These are phyloP conservation scores for Tiliqua scincoides DNA, from an alignment of 2,113 vertebrate species.

Conservation along the genomic window DNA sequence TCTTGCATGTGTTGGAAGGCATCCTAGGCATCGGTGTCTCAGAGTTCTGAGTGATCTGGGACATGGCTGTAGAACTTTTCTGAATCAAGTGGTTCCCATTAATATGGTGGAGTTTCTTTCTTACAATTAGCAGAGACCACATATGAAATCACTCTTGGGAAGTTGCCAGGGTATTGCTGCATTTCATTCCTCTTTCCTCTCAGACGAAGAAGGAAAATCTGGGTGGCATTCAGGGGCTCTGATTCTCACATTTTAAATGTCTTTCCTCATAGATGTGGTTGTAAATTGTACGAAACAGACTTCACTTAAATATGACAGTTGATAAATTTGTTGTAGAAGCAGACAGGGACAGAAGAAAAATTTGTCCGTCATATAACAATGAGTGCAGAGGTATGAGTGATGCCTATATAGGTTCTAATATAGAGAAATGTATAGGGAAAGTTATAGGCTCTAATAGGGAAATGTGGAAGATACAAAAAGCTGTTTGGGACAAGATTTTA, in stretches of 20 bases:
- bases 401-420: no score
- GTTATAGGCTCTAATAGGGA: background rate
- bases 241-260: background rate
- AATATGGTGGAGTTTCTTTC: conserved; percentile 45
- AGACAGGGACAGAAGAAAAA: conserved; percentile 31
- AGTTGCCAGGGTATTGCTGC: conserved; percentile 48
- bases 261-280: background rate
- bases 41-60: background rate
- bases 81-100: conserved; percentile 20
- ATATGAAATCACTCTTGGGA: conserved; percentile 57
- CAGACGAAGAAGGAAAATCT: conserved; percentile 32
- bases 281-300: conserved; percentile 21
- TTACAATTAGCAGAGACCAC: conserved; percentile 36
- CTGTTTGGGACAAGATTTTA: background rate
- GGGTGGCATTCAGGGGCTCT: background rate
- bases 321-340: conserved; percentile 18
- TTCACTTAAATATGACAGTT: conserved; percentile 23
- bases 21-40: background rate
- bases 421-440: no score
- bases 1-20: background rate
- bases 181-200: conserved; percentile 23
- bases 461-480: background rate
- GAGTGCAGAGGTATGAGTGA: background rate
- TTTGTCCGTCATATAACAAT: conserved; percentile 22
- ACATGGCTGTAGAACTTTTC: background rate